A percentile compares a stretch with the other conserved stretches of the same genome.
phyloP scores from a whole-genome alignment of 1,140 invertebrate species.

The Lepidurus arcticus region DNA sequence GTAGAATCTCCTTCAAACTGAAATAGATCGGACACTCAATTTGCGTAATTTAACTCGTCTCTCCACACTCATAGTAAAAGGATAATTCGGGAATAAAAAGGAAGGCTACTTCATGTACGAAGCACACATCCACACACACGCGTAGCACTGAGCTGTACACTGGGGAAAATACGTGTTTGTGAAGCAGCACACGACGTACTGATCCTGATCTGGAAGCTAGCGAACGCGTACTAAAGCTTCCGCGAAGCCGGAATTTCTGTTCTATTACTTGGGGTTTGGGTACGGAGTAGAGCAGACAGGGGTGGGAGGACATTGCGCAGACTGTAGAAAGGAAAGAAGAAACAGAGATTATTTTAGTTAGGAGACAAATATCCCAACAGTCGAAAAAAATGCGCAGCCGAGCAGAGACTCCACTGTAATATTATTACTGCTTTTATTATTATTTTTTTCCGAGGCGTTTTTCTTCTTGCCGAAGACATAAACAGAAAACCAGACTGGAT shows the following conservation, averaged over 20 bases:
- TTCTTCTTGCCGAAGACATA: background rate
- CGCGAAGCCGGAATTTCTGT: background rate
- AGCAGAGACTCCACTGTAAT: constrained; percentile 7
- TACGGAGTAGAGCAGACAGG: background rate
- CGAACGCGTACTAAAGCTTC: background rate
- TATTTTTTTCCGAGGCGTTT: background rate
- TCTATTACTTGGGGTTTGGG: background rate
- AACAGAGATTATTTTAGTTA: background rate
- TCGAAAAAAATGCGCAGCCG: background rate
- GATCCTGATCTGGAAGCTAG: too few species aligned
- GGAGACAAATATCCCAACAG: background rate
- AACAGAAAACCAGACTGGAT: background rate
- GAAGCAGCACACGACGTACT: too few species aligned
- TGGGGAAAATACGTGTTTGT: too few species aligned
- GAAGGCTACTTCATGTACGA: too few species aligned
- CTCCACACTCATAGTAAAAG: too few species aligned
- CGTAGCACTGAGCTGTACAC: too few species aligned
- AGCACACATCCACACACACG: too few species aligned
- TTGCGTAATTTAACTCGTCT: too few species aligned
- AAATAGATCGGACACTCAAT: too few species aligned
- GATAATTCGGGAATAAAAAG: too few species aligned
- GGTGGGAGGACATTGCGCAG: background rate
- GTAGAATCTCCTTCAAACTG: too few species aligned
- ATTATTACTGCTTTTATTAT: background rate
- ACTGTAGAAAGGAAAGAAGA: background rate